Percentiles rank a stretch among this genome's conserved stretches.
Evolutionary conservation across 2,888 invertebrate species (phyloP).

Genomic region (Galeruca laticollis): DNA sequence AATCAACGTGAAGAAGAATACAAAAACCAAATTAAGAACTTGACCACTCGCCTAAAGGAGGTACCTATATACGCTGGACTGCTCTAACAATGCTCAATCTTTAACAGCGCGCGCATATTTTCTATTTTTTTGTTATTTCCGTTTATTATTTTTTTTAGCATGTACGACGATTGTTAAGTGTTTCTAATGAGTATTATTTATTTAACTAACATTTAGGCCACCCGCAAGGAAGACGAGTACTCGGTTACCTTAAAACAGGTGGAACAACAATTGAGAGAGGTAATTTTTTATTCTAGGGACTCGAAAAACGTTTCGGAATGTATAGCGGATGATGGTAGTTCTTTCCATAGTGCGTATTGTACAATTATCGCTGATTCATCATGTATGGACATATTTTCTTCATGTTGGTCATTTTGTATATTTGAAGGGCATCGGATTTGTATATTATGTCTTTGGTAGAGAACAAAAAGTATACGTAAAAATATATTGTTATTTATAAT

Average conservation of each 20-base stretch:
- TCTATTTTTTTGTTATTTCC: constrained; percentile 14
- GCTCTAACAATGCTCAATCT: constrained; percentile 37
- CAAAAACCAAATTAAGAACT: constrained; percentile 99
- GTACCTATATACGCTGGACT: constrained; percentile 69
- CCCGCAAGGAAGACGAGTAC: constrained; percentile 94
- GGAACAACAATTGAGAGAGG: constrained; percentile 93
- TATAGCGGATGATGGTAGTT: constrained; percentile 35
- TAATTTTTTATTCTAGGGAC: constrained; percentile 68
- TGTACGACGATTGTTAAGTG: constrained; percentile 38
- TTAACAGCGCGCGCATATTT: not conserved
- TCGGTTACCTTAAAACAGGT: constrained; percentile 91
- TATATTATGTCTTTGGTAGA: not conserved
- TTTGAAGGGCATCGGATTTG: constrained; percentile 14
- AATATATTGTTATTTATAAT: too few species aligned
- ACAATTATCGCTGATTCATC: constrained; percentile 27
- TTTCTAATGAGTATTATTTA: constrained; percentile 57
- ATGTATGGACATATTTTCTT: constrained; percentile 24
- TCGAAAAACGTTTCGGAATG: constrained; percentile 27
- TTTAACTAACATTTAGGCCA: constrained; percentile 77
- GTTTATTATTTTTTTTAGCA: constrained; percentile 34
- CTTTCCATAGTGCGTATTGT: constrained; percentile 31
- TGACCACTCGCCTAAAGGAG: constrained; percentile 99
- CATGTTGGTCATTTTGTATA: constrained; percentile 23
- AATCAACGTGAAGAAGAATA: constrained; percentile 99
- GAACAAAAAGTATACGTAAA: not conserved